Conservation (phyloP, 2,888 invertebrate genomes). For the Drosophila buzzatii region DNA sequence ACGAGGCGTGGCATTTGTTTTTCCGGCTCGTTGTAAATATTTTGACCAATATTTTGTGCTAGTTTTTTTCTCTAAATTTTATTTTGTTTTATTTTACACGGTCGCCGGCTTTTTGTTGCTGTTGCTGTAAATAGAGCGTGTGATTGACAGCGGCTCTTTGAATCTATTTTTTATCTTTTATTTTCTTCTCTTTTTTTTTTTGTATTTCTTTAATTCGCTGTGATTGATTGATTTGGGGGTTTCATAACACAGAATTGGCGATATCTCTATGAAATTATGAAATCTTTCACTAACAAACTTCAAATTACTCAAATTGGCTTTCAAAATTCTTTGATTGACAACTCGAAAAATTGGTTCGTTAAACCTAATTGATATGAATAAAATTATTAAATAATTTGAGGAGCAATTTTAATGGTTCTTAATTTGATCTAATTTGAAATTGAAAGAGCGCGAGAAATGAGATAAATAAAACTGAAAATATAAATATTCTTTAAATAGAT, state of each 20-base stretch:
- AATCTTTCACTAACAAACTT: conserved; percentile 41
- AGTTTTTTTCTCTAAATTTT: conserved; percentile 39
- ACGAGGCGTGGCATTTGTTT: conserved; percentile 42
- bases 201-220: conserved; percentile 59
- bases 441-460: not conserved
- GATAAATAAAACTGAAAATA: not conserved
- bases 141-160: conserved; percentile 68
- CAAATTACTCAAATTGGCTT: conserved; percentile 5
- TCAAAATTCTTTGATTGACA: conserved; percentile 64
- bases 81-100: conserved; percentile 53
- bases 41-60: conserved; percentile 77
- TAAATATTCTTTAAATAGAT: too few relatives aligned
- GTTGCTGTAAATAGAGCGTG: conserved; percentile 79
- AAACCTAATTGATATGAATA: conserved; percentile 32
- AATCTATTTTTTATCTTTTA: conserved; percentile 32
- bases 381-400: conserved; percentile 28
- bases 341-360: conserved; percentile 32
- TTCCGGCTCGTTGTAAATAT: conserved; percentile 71
- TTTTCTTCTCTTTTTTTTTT: conserved; percentile 23
- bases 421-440: not conserved
- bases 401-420: not conserved
- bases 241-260: conserved; percentile 57
- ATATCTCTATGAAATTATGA: conserved; percentile 51
- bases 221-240: conserved; percentile 70
- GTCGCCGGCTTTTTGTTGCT: conserved; percentile 67